Percentiles rank a stretch among this genome's conserved stretches.
phyloP scores from a whole-genome alignment of 64 coral and sea anemone species.

The Pocillopora verrucosa region DNA sequence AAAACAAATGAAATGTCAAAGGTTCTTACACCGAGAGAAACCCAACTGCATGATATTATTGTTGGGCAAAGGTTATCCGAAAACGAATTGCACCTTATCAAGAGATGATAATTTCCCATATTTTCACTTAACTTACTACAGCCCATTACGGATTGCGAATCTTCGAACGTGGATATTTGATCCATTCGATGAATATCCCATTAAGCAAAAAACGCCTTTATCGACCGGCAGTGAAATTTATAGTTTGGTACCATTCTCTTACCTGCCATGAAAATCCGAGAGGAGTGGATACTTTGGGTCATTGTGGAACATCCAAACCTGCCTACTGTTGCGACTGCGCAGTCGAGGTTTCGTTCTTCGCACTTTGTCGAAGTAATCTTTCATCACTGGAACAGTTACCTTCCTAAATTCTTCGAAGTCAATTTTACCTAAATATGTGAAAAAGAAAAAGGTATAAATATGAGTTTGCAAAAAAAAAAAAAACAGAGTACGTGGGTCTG shows the following conservation, averaged over 20 bases:
- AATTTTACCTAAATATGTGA: slow-evolving; percentile 45
- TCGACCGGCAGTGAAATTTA: not conserved
- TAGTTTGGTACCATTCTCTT: not conserved
- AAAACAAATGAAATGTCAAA: too few species aligned
- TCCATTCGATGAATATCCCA: not conserved
- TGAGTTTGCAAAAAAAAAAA: not conserved
- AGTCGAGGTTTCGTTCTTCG: slow-evolving; percentile 56
- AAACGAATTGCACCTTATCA: too few species aligned
- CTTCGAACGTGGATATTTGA: not conserved
- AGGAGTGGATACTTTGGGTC: slow-evolving; percentile 82
- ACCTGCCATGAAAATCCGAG: slow-evolving; percentile 90
- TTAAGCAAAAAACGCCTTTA: not conserved
- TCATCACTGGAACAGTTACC: slow-evolving; percentile 54
- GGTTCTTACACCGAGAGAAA: too few species aligned
- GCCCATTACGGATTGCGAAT: too few species aligned
- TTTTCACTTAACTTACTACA: too few species aligned
- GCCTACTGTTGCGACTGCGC: slow-evolving; percentile 87
- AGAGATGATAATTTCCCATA: too few species aligned
- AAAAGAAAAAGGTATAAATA: not conserved
- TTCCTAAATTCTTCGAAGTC: slow-evolving; percentile 68
- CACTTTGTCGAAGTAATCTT: slow-evolving; percentile 71
- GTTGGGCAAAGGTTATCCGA: too few species aligned
- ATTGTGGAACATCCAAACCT: slow-evolving; percentile 89
- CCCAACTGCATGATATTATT: too few species aligned
- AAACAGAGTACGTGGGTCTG: not conserved